Conservation (phyloP, 92 coral and sea anemone genomes). For the Bergia sp. region DNA sequence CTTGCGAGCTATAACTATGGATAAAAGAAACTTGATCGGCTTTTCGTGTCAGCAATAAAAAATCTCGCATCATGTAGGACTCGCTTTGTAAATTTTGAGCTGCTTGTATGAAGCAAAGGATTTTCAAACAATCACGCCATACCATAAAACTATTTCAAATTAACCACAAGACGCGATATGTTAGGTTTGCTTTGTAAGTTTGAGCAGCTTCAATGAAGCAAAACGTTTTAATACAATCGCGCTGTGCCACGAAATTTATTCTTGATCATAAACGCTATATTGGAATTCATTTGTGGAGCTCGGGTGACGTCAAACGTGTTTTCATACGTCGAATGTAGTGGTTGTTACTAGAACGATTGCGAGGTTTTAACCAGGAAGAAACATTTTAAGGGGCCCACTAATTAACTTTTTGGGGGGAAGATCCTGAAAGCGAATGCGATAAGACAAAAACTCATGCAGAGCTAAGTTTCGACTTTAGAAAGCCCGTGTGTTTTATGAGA, state of each 20-base stretch:
- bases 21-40: not conserved
- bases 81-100: not conserved
- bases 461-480: too few species aligned
- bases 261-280: not conserved
- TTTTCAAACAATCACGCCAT: not conserved
- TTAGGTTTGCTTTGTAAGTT: not conserved
- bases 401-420: too few species aligned
- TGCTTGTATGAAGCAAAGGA: not conserved
- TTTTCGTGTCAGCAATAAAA: too few species aligned
- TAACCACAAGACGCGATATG: not conserved
- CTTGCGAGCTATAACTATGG: not conserved
- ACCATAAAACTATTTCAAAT: not conserved
- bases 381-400: too few species aligned
- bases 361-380: too few species aligned
- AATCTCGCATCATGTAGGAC: not conserved
- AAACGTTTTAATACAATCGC: not conserved
- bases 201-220: too few species aligned
- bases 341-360: too few species aligned
- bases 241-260: not conserved
- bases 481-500: too few species aligned
- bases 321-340: too few species aligned
- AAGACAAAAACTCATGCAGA: too few species aligned
- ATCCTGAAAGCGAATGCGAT: too few species aligned
- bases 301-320: too few species aligned
- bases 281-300: not conserved